Conservation (phyloP, 2,797 vertebrate genomes). For the Siniperca scherzeri region DNA sequence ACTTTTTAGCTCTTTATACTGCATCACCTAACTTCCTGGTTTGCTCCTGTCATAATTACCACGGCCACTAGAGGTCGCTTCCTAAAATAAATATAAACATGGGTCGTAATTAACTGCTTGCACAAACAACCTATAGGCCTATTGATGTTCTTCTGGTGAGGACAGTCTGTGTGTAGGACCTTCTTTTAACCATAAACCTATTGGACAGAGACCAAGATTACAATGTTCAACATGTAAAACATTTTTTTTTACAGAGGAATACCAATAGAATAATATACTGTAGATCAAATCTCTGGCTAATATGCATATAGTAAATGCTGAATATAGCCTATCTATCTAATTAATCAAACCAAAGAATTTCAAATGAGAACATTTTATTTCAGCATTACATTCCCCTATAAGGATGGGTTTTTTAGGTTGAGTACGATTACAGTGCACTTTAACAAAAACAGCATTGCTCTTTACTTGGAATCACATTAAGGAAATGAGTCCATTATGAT, state of each 20-base stretch:
- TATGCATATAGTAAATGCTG: not conserved
- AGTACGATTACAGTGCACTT: constrained; percentile 28
- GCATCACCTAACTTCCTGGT: no score
- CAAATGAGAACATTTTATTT: constrained; percentile 3
- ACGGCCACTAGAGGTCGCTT: no score
- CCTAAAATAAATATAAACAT: no score
- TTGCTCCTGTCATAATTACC: no score
- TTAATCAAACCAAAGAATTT: constrained; percentile 26
- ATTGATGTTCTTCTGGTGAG: no score
- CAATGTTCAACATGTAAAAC: not conserved
- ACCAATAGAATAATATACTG: not conserved
- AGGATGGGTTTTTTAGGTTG: not conserved
- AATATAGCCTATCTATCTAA: not conserved
- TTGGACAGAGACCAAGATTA: not conserved
- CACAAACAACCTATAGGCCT: no score
- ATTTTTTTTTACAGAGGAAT: not conserved
- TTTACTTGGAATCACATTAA: constrained; percentile 33
- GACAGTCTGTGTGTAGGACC: no score
- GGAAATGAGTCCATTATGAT: constrained; percentile 45
- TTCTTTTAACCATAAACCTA: not conserved
- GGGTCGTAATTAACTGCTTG: no score
- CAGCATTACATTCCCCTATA: not conserved
- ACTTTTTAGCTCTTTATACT: no score
- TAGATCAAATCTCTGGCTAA: not conserved
- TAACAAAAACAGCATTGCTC: not conserved